Evolutionary conservation across 2,113 vertebrate genomes (phyloP).

Genomic region (Pseudopipra pipra): DNA sequence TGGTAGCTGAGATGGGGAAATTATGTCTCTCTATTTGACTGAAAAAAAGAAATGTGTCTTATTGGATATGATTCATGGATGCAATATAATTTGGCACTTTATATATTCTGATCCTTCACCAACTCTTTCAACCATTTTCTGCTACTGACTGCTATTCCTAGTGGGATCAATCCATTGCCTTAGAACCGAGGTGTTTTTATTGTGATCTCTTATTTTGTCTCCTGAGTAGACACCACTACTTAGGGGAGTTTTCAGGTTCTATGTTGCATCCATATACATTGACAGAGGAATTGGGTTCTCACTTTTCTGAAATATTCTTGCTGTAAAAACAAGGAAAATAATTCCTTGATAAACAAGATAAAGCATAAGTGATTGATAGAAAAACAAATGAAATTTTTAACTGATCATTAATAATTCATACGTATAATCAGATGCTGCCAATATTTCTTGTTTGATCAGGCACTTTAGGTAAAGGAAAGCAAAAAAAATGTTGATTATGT

Average conservation of each 20-base stretch:
- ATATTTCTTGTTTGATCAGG: background rate
- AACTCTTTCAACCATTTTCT: background rate
- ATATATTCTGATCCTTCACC: background rate
- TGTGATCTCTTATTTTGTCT: background rate
- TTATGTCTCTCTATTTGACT: background rate
- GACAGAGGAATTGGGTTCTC: background rate
- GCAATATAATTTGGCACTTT: background rate
- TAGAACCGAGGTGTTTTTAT: background rate
- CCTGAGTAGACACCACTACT: background rate
- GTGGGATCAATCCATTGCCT: background rate
- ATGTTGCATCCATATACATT: background rate
- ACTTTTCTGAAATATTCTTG: background rate
- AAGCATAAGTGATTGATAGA: background rate
- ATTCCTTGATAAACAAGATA: background rate
- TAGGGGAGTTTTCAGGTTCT: background rate
- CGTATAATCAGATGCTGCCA: background rate
- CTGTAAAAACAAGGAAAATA: background rate
- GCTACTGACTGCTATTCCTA: rapidly evolving
- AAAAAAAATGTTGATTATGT: background rate
- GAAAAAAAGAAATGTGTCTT: background rate
- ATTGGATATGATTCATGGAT: background rate
- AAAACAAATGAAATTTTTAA: background rate
- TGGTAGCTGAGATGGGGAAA: background rate
- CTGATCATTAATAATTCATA: background rate
- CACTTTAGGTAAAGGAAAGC: background rate